Evolutionary conservation across 2,888 invertebrate genomes (phyloP), one percentile per base, ranked within the genome.

Genomic region (Drosophila subsilvestris): DNA sequence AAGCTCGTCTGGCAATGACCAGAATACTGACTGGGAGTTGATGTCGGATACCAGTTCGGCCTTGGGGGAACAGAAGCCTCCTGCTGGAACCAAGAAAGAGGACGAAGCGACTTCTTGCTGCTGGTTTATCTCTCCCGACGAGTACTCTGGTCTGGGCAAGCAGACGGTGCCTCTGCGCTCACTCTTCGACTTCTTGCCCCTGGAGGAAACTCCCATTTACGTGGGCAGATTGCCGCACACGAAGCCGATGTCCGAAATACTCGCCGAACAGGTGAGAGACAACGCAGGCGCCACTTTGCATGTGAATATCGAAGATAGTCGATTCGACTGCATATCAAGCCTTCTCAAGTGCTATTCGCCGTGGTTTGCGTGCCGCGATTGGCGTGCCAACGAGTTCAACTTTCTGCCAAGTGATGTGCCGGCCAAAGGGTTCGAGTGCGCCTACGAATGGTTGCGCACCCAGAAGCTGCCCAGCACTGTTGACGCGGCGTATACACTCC

Each of bases 371-470:
- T 8, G n/a, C 0, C 18, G 25, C 6, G 50, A 68, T n/a, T 72
- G 60, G 67, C 14, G 47, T 1, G 6, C n/a, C n/a, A 12, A 10
- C 5, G 0, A n/a, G 0, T 63, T 70, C 3, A 20, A 9, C n/a
- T 65, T 77, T 18, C 3, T 9, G 0, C 10, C 27, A 9, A 3
- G 0, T 0, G 27, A 75, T 14, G 67, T 79, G 37, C 49, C 78
- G 0, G 0, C 27, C 1, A 0, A 1, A 7, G 78, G 63, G 0
- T 79, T 79, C 10, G 37, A 45, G 14, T 2, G 37, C 7, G 47
- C 67, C 9, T 80, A 79, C 42, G 18, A 62, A 0, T 79, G 80
- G 80, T 22, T 75, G 42, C 62, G 80, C 14, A 47, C 53, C 1
- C 32, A 44, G 9, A 37, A 42, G 1, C 3, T 42, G 1, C 42